Evolutionary conservation across 2,113 vertebrate genomes (phyloP).

Genomic region (Petaurus breviceps): DNA sequence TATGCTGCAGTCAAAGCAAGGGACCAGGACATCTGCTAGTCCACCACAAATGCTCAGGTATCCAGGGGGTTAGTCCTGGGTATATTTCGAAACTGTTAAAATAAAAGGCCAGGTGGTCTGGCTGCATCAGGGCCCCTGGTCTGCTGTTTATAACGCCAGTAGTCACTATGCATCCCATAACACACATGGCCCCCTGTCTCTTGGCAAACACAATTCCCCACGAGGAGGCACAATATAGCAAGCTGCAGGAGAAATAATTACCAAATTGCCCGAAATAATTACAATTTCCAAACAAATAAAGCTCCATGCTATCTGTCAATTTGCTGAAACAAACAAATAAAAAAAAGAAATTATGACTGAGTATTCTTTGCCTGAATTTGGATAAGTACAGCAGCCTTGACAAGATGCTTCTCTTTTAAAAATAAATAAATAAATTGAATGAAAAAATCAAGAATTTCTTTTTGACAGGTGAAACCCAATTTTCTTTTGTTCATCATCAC

Average conservation of each 20-base stretch:
- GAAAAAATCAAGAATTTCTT: background rate
- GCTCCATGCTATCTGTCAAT: conserved; percentile 10
- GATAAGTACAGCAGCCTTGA: background rate
- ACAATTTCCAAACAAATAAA: conserved; percentile 58
- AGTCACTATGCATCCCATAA: background rate
- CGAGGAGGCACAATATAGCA: conserved; percentile 12
- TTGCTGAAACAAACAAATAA: background rate
- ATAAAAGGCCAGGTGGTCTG: background rate
- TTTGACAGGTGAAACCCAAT: background rate
- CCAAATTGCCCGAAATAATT: conserved; percentile 66
- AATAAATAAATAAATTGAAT: background rate
- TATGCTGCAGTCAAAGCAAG: background rate
- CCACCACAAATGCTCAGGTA: no score
- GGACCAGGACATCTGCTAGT: no score
- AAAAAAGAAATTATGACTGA: background rate
- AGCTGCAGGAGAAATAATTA: conserved; percentile 32
- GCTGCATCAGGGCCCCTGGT: background rate
- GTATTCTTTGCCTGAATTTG: conserved; percentile 22
- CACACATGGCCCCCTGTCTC: background rate
- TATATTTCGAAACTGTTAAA: background rate
- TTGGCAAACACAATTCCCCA: conserved; percentile 30
- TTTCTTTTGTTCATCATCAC: background rate
- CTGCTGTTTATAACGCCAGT: no score
- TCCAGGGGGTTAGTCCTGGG: background rate
- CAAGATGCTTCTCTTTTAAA: conserved; percentile 30